phyloP scores from a whole-genome alignment of 2,113 vertebrate genomes.

The Phrynosoma platyrhinos region DNA sequence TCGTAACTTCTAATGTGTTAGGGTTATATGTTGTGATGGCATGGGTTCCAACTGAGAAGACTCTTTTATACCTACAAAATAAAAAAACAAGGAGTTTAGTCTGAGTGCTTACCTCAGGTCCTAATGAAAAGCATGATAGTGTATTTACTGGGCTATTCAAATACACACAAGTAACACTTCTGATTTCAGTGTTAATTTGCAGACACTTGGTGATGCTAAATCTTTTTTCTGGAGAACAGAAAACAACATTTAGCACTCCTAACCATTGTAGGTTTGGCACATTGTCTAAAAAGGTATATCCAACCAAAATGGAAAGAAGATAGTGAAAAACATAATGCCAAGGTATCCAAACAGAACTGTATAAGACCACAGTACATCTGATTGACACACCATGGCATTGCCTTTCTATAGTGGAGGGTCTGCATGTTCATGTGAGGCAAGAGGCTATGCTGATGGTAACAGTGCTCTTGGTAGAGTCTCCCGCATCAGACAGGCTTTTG shows the following conservation, averaged over 20 bases:
- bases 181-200: not conserved
- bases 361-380: not conserved
- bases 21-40: constrained; percentile 98
- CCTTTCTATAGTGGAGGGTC: too few species aligned
- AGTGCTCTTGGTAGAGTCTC: too few species aligned
- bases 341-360: not conserved
- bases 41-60: constrained; percentile 97
- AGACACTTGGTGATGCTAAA: not conserved
- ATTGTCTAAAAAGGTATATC: not conserved
- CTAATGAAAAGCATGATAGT: not conserved
- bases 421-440: too few species aligned
- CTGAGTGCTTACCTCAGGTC: not conserved
- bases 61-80: constrained; percentile 91
- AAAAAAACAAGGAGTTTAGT: constrained; percentile 38
- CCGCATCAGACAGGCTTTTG: too few species aligned
- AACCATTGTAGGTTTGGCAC: not conserved
- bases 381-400: too few species aligned
- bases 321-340: not conserved
- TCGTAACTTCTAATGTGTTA: constrained; percentile 96
- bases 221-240: not conserved
- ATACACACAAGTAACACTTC: not conserved
- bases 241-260: not conserved
- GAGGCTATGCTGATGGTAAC: too few species aligned
- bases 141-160: not conserved
- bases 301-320: not conserved